Evolutionary conservation across 2,888 invertebrate species (phyloP).

Genomic region (Eilema griseolum): DNA sequence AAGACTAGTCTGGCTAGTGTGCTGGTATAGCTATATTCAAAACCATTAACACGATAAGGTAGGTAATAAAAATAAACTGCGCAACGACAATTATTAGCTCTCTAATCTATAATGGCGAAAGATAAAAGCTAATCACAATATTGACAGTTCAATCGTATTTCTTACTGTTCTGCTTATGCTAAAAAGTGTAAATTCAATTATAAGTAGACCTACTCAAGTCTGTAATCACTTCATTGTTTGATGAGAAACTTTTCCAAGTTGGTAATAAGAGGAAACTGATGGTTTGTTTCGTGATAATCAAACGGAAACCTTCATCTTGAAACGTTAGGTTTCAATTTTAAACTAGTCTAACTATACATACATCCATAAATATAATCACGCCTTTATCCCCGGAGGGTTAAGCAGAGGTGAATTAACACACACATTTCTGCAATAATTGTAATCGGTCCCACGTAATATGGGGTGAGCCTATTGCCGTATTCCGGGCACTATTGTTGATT

Average conservation of each 20-base stretch:
- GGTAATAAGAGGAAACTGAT: constrained; percentile 25
- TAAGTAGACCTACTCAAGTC: constrained; percentile 14
- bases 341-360: no score
- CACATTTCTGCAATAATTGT: no score
- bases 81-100: constrained; percentile 4
- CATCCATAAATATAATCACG: no score
- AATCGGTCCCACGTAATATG: no score
- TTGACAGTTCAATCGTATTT: constrained; percentile 43
- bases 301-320: no score
- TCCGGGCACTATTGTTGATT: no score
- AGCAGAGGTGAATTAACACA: no score
- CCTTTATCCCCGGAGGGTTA: no score
- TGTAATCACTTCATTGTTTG: constrained; percentile 49
- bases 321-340: no score
- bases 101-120: neutral
- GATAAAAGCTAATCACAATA: constrained; percentile 6
- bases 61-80: neutral
- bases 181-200: constrained; percentile 47
- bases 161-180: constrained; percentile 46
- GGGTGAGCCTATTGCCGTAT: no score
- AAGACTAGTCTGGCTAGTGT: no score
- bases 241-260: constrained; percentile 29
- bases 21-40: neutral
- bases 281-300: neutral
- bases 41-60: neutral